Conservation (phyloP, 2,888 invertebrate genomes). For the Limenitis camilla region DNA sequence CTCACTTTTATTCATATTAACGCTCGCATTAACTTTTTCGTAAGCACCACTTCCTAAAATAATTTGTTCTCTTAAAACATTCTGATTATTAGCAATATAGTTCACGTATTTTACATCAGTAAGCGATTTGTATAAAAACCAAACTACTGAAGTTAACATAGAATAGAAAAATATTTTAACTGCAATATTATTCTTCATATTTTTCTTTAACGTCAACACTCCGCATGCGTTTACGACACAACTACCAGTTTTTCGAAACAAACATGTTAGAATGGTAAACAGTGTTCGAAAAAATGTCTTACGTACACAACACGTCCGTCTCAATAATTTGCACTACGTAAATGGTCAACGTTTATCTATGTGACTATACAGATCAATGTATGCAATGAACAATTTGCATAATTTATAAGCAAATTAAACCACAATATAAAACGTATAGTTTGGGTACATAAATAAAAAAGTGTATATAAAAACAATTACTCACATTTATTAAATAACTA, state of each 20-base stretch:
- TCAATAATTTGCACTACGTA: background rate
- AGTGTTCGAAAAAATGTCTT: background rate
- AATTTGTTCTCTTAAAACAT: background rate
- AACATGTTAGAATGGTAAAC: constrained; percentile 6
- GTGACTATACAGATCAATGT: background rate
- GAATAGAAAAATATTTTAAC: constrained; percentile 20
- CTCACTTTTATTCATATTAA: background rate
- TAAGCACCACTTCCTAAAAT: background rate
- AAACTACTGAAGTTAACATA: constrained; percentile 12
- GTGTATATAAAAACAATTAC: too few relatives aligned
- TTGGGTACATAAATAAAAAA: too few relatives aligned
- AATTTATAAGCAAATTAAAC: background rate
- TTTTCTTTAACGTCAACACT: background rate
- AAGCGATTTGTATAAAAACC: constrained; percentile 22
- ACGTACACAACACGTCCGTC: background rate
- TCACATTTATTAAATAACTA: too few relatives aligned
- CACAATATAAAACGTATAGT: background rate
- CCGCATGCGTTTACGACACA: background rate
- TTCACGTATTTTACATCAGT: constrained; percentile 14
- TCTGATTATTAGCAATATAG: background rate
- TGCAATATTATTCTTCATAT: constrained; percentile 19
- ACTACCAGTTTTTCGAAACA: constrained; percentile 1
- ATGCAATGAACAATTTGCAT: background rate
- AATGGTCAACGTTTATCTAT: background rate
- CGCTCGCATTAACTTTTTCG: background rate